A percentile compares a stretch with the other conserved stretches of the same genome.
Evolutionary conservation across 2,888 invertebrate species (phyloP).

Genomic region (Cantharis rufa): DNA sequence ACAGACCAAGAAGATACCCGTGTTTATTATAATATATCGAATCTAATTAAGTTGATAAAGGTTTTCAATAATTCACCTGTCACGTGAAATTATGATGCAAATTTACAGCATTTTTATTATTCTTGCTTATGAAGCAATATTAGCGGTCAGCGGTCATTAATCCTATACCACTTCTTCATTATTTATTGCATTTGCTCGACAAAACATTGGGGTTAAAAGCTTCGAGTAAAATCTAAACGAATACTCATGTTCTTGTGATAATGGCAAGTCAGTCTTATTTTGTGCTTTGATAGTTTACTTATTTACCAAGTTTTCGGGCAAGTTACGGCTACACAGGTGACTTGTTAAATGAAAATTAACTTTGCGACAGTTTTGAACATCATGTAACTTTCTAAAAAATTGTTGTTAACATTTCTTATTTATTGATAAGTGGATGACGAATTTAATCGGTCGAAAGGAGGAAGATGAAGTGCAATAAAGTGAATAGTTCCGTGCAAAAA

Average conservation of each 20-base stretch:
- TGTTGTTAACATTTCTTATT: neutral
- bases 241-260: neutral
- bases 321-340: neutral
- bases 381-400: neutral
- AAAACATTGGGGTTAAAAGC: conserved; percentile 14
- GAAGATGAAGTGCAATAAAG: neutral
- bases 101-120: conserved; percentile 1
- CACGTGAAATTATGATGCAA: conserved; percentile 2
- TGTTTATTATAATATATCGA: neutral
- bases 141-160: conserved; percentile 21
- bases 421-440: neutral
- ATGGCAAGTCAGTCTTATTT: neutral
- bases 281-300: neutral
- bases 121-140: conserved; percentile 8
- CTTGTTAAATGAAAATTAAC: too few species aligned
- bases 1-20: neutral
- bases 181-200: neutral
- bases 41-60: neutral
- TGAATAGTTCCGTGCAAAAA: neutral
- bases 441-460: neutral
- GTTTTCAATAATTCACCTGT: neutral
- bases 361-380: neutral
- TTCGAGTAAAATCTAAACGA: neutral
- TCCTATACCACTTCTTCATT: conserved; percentile 12
- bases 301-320: neutral